Conservation (phyloP, 2,113 vertebrate genomes). For the Plectropomus leopardus region DNA sequence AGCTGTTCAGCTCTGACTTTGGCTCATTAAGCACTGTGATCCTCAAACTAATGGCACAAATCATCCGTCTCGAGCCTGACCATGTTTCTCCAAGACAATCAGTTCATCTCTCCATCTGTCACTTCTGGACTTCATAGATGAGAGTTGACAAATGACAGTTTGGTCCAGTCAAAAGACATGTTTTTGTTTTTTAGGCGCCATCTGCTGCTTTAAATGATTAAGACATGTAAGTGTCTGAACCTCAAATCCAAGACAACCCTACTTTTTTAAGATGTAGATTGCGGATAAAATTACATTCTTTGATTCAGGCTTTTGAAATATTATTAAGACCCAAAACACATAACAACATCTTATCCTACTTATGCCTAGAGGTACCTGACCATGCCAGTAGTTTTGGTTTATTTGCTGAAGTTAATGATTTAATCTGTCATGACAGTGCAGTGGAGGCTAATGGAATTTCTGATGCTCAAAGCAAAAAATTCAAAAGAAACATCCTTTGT, state of each 20-base stretch:
- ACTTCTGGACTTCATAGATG: slow-evolving; percentile 25
- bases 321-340: neutral
- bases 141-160: slow-evolving; percentile 6
- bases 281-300: too few species aligned
- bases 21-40: slow-evolving; percentile 26
- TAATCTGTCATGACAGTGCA: neutral
- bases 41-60: slow-evolving; percentile 23
- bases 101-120: slow-evolving; percentile 23
- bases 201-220: slow-evolving; percentile 11
- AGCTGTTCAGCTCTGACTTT: slow-evolving; percentile 15
- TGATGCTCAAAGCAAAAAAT: neutral
- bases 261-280: neutral
- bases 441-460: neutral
- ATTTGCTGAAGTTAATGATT: slow-evolving; percentile 5
- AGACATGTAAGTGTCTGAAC: neutral
- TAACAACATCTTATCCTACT: neutral
- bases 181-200: slow-evolving; percentile 6
- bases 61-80: slow-evolving; percentile 1
- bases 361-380: neutral
- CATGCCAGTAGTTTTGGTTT: neutral
- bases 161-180: neutral
- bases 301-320: too few species aligned
- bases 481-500: too few species aligned
- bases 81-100: neutral
- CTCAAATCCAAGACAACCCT: neutral